Conservation (phyloP, 1,140 invertebrate species). For the Camponotus floridanus region DNA sequence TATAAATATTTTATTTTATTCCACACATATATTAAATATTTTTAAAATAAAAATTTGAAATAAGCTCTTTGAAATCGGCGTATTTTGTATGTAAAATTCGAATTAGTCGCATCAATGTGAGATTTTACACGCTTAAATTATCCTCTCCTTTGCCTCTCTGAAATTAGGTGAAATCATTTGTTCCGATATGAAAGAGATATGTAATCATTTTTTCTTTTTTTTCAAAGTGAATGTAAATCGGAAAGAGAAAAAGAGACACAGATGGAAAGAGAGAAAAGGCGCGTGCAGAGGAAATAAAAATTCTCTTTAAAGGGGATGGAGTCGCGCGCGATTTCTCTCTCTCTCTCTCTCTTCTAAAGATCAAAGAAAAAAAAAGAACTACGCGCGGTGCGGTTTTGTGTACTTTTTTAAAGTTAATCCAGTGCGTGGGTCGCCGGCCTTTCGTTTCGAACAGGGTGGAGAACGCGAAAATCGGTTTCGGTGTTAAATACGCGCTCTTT, state of each 20-base stretch:
- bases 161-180: slow-evolving; percentile 42
- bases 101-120: background rate
- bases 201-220: slow-evolving; percentile 38
- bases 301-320: slow-evolving; percentile 56
- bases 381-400: slow-evolving; percentile 45
- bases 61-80: background rate
- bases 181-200: slow-evolving; percentile 6
- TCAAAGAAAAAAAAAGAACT: slow-evolving; percentile 54
- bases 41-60: background rate
- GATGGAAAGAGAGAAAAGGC: background rate
- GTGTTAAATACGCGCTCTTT: slow-evolving; percentile 37
- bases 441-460: slow-evolving; percentile 44
- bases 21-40: background rate
- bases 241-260: background rate
- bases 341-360: slow-evolving; percentile 41
- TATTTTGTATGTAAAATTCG: background rate
- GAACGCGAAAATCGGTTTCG: slow-evolving; percentile 57
- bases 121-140: too few relatives aligned
- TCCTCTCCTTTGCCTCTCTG: too few relatives aligned
- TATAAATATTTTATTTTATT: too few relatives aligned
- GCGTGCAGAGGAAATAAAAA: slow-evolving; percentile 53
- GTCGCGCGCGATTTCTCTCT: background rate
- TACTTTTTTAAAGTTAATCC: slow-evolving; percentile 59
- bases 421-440: slow-evolving; percentile 52
- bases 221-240: slow-evolving; percentile 42